These are phyloP conservation scores for Parambassis ranga DNA, from an alignment of 2,797 vertebrate genomes.

Conservation along the genomic window DNA sequence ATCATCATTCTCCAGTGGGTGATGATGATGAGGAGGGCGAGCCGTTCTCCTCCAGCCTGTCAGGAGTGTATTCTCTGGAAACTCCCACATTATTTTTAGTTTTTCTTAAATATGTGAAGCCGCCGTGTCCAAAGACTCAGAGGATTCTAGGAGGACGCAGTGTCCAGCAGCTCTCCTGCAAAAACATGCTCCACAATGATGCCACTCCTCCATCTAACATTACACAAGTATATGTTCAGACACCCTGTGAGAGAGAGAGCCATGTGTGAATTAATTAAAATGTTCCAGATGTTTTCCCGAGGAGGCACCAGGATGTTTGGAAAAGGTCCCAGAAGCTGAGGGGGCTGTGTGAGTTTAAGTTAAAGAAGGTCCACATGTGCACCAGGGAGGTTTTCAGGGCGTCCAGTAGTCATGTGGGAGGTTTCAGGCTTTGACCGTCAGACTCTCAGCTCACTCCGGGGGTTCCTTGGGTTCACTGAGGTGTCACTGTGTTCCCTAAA, in stretches of 20 bases:
- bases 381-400: background rate
- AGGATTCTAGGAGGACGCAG: slow-evolving; percentile 1
- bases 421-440: background rate
- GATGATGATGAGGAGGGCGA: slow-evolving; percentile 58
- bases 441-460: background rate
- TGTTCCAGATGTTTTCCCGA: background rate
- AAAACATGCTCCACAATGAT: slow-evolving; percentile 3
- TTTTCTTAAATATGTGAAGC: slow-evolving; percentile 26
- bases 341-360: background rate
- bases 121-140: slow-evolving; percentile 9
- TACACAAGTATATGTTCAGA: background rate
- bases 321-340: background rate
- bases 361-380: background rate
- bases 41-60: slow-evolving; percentile 40
- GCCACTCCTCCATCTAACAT: no score
- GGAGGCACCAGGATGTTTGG: background rate
- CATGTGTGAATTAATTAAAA: background rate
- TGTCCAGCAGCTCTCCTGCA: background rate
- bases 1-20: slow-evolving; percentile 36
- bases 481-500: background rate
- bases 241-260: no score
- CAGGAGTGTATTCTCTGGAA: slow-evolving; percentile 35
- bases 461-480: background rate
- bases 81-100: slow-evolving; percentile 39
- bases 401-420: background rate